Evolutionary conservation across 2,888 invertebrate species (phyloP).

Genomic region (Crocallis elinguaria): DNA sequence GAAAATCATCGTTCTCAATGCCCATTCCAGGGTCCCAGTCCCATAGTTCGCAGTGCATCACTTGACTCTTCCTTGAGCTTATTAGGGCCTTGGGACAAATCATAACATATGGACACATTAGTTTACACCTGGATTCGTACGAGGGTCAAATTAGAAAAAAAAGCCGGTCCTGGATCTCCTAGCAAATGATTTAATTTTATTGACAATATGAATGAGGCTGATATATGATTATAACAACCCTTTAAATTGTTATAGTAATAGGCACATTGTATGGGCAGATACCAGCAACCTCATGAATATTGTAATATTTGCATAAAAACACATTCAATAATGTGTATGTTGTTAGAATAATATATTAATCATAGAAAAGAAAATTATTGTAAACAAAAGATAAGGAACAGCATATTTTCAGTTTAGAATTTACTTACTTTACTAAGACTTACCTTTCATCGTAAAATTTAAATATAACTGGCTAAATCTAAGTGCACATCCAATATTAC

Average conservation of each 20-base stretch:
- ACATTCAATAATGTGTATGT: not conserved
- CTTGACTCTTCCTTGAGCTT: slow-evolving; percentile 90
- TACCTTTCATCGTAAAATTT: slow-evolving; percentile 26
- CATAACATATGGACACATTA: slow-evolving; percentile 56
- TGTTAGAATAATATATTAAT: slow-evolving; percentile 3
- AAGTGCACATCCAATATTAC: slow-evolving; percentile 23
- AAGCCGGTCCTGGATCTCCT: not conserved
- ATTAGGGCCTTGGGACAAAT: slow-evolving; percentile 89
- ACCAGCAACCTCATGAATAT: slow-evolving; percentile 26
- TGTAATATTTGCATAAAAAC: slow-evolving; percentile 4
- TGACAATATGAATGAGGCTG: slow-evolving; percentile 19
- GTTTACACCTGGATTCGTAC: slow-evolving; percentile 20
- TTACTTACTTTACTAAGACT: slow-evolving; percentile 4
- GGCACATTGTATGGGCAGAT: not conserved
- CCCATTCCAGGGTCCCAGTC: slow-evolving; percentile 94
- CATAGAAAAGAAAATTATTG: slow-evolving; percentile 16
- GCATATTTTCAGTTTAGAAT: not conserved
- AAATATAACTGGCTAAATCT: slow-evolving; percentile 20
- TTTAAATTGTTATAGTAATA: not conserved
- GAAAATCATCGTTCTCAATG: slow-evolving; percentile 91
- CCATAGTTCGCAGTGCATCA: slow-evolving; percentile 90
- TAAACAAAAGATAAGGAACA: not conserved
- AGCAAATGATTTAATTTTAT: not conserved
- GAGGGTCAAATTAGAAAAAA: slow-evolving; percentile 21
- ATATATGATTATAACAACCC: not conserved